These are phyloP conservation scores for Periophthalmus modestus DNA, from an alignment of 2,113 vertebrate genomes.

Conservation along the genomic window DNA sequence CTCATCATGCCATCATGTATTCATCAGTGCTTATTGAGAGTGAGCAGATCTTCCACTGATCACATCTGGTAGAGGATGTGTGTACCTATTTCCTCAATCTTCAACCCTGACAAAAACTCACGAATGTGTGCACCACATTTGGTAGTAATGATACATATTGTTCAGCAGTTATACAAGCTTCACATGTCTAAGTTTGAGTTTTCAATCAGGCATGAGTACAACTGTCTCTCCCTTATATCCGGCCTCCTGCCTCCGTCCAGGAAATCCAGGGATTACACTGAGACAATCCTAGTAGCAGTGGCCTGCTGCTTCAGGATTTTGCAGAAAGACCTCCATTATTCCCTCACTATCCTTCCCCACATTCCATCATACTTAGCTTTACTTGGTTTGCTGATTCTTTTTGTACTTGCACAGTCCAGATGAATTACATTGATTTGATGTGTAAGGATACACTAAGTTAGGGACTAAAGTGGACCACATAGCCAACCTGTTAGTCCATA, in stretches of 20 bases:
- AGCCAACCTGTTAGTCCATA: neutral
- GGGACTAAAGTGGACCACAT: neutral
- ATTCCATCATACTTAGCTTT: neutral
- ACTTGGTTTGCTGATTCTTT: neutral
- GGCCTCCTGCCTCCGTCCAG: conserved; percentile 62
- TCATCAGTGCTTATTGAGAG: conserved; percentile 50
- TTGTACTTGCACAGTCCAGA: neutral
- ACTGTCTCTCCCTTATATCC: conserved; percentile 32
- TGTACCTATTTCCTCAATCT: conserved; percentile 24
- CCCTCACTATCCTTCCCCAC: conserved; percentile 32
- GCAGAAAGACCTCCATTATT: conserved; percentile 56
- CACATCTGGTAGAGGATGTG: conserved; percentile 47
- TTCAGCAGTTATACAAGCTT: conserved; percentile 31
- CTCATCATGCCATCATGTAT: conserved; percentile 34
- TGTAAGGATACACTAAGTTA: neutral
- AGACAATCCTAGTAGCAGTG: conserved; percentile 66
- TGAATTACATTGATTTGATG: neutral
- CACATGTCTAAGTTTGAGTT: neutral
- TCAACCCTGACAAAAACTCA: conserved; percentile 42
- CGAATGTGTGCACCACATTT: conserved; percentile 23
- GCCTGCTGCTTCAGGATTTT: conserved; percentile 61
- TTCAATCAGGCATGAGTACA: conserved; percentile 5
- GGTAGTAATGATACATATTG: conserved; percentile 28
- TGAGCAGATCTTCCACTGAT: conserved; percentile 48
- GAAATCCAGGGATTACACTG: conserved; percentile 74